These are phyloP conservation scores for Philopedon plagiatum DNA, from an alignment of 2,888 invertebrate species.

Conservation along the genomic window DNA sequence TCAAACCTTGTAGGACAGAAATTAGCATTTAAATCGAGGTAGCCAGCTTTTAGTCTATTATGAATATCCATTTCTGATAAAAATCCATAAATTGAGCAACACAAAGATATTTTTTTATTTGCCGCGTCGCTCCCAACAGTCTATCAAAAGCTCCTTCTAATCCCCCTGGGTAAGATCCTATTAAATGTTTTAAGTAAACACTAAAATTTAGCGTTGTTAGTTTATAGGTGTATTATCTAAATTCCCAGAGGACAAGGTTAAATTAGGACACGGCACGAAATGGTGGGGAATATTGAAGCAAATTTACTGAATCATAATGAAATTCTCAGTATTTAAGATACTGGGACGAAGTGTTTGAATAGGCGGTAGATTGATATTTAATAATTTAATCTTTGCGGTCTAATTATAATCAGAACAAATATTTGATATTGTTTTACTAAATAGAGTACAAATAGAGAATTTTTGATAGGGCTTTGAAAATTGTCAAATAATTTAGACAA, in stretches of 20 bases:
- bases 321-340: constrained; percentile 1
- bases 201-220: constrained; percentile 11
- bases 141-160: neutral
- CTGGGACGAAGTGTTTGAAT: neutral
- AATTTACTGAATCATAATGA: constrained; percentile 8
- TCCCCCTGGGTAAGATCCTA: neutral
- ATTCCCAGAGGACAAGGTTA: neutral
- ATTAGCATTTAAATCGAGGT: no score
- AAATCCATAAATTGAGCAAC: no score
- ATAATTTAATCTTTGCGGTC: neutral
- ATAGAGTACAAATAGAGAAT: neutral
- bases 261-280: neutral
- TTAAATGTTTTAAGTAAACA: constrained; percentile 12
- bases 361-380: neutral
- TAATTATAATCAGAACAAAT: constrained; percentile 1
- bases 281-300: neutral
- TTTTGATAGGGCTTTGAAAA: neutral
- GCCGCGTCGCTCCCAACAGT: neutral
- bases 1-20: no score
- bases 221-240: constrained; percentile 11
- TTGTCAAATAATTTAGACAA: no score
- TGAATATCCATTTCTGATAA: no score
- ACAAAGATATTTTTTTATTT: neutral
- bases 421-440: neutral
- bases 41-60: no score